Evolutionary conservation across 2,797 vertebrate genomes (phyloP).

Genomic region (Myripristis murdjan): DNA sequence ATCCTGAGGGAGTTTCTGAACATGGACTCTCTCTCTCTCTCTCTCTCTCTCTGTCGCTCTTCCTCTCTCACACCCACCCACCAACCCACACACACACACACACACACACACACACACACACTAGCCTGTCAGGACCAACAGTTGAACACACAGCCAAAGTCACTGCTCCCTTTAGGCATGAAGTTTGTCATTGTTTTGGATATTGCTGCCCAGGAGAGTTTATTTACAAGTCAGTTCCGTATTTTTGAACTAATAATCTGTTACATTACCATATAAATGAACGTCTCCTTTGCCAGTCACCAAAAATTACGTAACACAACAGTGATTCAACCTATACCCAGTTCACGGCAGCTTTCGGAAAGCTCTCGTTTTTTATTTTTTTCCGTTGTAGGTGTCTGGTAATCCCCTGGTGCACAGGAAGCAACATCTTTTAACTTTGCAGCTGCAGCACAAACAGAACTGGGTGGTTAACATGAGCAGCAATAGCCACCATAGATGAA

Average conservation of each 20-base stretch:
- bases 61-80: constrained; percentile 3
- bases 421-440: constrained; percentile 26
- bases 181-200: too few relatives aligned
- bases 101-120: constrained; percentile 26
- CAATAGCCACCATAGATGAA: too few relatives aligned
- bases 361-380: constrained; percentile 41
- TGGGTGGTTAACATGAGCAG: neutral
- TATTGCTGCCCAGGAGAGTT: too few relatives aligned
- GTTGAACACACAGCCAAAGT: constrained; percentile 29
- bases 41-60: too few relatives aligned
- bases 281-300: too few relatives aligned
- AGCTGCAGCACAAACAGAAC: constrained; percentile 13
- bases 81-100: neutral
- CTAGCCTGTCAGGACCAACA: constrained; percentile 13
- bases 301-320: too few relatives aligned
- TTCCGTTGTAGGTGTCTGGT: constrained; percentile 20
- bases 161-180: too few relatives aligned
- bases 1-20: constrained; percentile 23
- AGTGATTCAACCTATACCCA: too few relatives aligned
- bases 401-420: constrained; percentile 37
- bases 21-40: constrained; percentile 15
- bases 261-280: too few relatives aligned
- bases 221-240: too few relatives aligned
- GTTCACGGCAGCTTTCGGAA: constrained; percentile 34
- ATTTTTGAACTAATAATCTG: too few relatives aligned